Conservation (phyloP, 2,888 invertebrate species). For the Venusia cambrica region DNA sequence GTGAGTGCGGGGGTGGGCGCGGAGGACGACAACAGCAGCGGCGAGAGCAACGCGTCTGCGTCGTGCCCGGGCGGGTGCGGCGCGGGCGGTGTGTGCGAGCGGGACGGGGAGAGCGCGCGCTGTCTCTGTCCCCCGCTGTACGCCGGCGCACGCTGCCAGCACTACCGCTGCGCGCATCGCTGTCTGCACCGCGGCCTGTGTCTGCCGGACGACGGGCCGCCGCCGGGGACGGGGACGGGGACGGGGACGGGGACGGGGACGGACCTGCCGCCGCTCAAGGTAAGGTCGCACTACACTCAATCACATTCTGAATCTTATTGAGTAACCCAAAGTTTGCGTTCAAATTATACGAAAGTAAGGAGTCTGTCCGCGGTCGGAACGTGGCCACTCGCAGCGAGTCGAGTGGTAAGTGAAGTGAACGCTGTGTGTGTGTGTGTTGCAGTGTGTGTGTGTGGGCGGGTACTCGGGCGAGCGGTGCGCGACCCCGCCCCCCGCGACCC, state of each 20-base stretch:
- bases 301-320: no score
- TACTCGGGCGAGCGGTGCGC: conserved; percentile 80
- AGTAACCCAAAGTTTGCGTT: no score
- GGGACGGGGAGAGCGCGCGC: conserved; percentile 69
- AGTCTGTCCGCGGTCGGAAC: no score
- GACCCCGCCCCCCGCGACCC: conserved; percentile 23
- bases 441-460: conserved; percentile 85
- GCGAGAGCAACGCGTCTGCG: no score
- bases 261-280: conserved; percentile 74
- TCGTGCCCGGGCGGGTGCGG: conserved; percentile 41
- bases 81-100: conserved; percentile 56
- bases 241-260: conserved; percentile 15
- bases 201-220: conserved; percentile 28
- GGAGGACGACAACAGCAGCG: conserved; percentile 8
- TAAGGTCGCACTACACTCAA: conserved; percentile 9
- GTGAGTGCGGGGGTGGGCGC: conserved; percentile 16
- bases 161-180: conserved; percentile 45
- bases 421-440: conserved; percentile 41
- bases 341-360: no score
- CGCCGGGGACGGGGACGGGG: conserved; percentile 5
- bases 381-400: no score
- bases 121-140: conserved; percentile 58
- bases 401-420: no score
- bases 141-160: conserved; percentile 54
- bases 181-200: conserved; percentile 44